A percentile compares a stretch with the other conserved stretches of the same genome.
phyloP scores from a whole-genome alignment of 2,888 invertebrate species.

The Nematopogon swammerdamellus region DNA sequence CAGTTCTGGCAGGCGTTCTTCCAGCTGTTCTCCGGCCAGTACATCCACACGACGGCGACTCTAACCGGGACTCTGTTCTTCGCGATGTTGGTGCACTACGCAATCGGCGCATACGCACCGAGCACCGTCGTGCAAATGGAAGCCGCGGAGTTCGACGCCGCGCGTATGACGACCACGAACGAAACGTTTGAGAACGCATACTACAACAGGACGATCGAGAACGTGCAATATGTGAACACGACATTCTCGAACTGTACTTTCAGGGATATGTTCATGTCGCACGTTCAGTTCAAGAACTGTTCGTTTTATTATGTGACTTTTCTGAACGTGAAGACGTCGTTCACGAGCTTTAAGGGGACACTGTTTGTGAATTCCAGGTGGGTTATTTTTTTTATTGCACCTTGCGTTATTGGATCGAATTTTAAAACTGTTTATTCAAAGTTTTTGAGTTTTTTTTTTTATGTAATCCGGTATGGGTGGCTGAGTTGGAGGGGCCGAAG shows the following conservation, averaged over 20 bases:
- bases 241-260: conserved; percentile 64
- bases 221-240: conserved; percentile 58
- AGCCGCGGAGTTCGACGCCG: conserved; percentile 23
- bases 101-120: conserved; percentile 53
- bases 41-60: conserved; percentile 59
- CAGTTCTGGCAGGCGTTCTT: conserved; percentile 71
- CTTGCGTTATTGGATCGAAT: no score
- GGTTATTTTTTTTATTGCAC: no score
- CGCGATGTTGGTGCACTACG: conserved; percentile 51
- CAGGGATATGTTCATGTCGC: conserved; percentile 65
- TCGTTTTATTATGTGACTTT: conserved; percentile 67
- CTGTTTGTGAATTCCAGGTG: conserved; percentile 63
- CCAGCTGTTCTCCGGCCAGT: conserved; percentile 62
- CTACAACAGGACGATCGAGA: conserved; percentile 64
- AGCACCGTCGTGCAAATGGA: conserved; percentile 43
- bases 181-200: conserved; percentile 28
- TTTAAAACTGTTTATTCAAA: no score
- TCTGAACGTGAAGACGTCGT: conserved; percentile 68
- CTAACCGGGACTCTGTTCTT: conserved; percentile 58
- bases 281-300: conserved; percentile 69
- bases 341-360: conserved; percentile 62
- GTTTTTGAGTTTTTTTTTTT: no score
- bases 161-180: conserved; percentile 26
- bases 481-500: no score
- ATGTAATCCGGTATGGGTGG: no score